Evolutionary conservation across 2,888 invertebrate genomes (phyloP), one percentile per base, ranked within the genome.

Genomic region (Sphaerophoria rueppellii): DNA sequence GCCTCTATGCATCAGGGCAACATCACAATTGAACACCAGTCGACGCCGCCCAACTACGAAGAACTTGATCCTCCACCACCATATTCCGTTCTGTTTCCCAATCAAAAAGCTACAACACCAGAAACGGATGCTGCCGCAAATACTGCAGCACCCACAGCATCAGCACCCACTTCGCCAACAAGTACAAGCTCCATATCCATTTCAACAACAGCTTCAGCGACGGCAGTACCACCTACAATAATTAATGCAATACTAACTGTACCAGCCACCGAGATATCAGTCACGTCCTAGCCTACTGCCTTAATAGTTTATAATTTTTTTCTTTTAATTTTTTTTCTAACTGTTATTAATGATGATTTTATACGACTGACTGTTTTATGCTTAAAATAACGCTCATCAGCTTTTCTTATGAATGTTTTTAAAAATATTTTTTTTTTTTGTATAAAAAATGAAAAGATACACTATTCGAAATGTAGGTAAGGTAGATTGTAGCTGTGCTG

Each of bases 41-140:
- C 57, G 4, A 91, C 91, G 37, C 92, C 93, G 9, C 95, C 95
- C 4, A 94, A 94, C 88, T 95, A 95, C 90, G 95, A 95, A 80
- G 93, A 93, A 71, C 89, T 93, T 69, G 93, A 93, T 82, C 94
- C 94, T 2, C 93, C 93, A 3, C 95, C 95, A 0, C 93, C 95
- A 0, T 95, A 95, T 90, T 94, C 93, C 60, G 94, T 94, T 0
- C 92, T 95, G 2, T 95, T 95, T 91, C 95, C 95, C 82, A 91
- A 91, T 76, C 91, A 91, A 80, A 92, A 92, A 87, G 89, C 90
- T 4, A 88, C 89, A 40, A 37, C 88, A 61, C 58, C 85, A 37
- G 61, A 86, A 40, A 75, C 86, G 55, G 74, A 81, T 9, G 52
- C 86, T 37, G 70, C 86, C 54, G 76, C 85, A 52, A 78, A 81